Percentiles rank a stretch among this genome's conserved stretches.
Conservation (phyloP, 2,113 vertebrate species). For the Cebus imitator region DNA sequence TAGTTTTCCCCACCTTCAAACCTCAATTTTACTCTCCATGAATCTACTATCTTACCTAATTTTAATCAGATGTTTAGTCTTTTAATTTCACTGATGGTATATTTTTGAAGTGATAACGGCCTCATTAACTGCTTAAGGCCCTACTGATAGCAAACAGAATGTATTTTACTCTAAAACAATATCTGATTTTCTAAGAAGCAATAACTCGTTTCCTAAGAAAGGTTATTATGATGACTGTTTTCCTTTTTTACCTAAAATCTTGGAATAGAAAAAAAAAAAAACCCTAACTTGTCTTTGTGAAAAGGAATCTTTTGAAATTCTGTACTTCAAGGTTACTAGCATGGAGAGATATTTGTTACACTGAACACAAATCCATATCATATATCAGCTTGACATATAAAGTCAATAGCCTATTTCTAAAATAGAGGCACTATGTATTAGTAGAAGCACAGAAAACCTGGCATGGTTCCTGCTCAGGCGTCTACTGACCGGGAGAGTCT, state of each 20-base stretch:
- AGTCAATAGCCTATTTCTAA: not conserved
- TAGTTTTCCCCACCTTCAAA: not conserved
- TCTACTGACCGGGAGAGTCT: not conserved
- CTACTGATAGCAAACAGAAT: not conserved
- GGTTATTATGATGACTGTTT: not conserved
- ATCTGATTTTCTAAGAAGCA: not conserved
- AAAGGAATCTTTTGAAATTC: not conserved
- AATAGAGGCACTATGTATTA: not conserved
- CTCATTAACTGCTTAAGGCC: not conserved
- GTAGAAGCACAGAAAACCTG: not conserved
- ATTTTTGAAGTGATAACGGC: not conserved
- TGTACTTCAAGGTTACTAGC: not conserved
- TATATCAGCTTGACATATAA: not conserved
- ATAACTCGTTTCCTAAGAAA: not conserved
- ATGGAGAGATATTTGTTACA: not conserved
- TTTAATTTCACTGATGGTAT: not conserved
- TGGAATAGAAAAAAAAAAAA: not conserved
- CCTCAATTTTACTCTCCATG: not conserved
- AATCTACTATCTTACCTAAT: not conserved
- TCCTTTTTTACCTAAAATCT: not conserved
- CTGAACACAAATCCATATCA: not conserved
- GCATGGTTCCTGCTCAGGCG: not conserved
- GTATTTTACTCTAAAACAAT: not conserved
- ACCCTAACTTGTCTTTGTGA: slow-evolving; percentile 1
- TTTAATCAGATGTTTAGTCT: slow-evolving; percentile 2